These are phyloP conservation scores for Caenorhabditis japonica DNA, from an alignment of 2,888 invertebrate genomes.

Conservation along the genomic window DNA sequence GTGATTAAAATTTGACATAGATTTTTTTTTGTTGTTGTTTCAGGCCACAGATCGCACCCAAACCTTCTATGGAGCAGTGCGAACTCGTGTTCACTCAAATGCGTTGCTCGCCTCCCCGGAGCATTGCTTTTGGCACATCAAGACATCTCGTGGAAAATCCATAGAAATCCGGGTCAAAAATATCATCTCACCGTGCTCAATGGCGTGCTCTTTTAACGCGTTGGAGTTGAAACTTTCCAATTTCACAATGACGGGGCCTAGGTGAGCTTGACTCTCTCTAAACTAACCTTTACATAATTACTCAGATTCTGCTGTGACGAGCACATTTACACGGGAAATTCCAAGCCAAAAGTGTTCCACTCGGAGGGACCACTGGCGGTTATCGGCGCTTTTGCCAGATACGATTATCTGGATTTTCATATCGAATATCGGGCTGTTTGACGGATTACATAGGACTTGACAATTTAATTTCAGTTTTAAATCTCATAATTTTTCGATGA, in stretches of 20 bases:
- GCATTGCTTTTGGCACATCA: conserved; percentile 52
- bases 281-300: not conserved
- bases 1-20: not conserved
- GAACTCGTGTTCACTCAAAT: conserved; percentile 45
- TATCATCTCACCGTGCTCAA: conserved; percentile 53
- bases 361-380: conserved; percentile 38
- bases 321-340: conserved; percentile 34
- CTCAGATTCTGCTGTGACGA: conserved; percentile 56
- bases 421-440: conserved; percentile 44
- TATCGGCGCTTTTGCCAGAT: conserved; percentile 52
- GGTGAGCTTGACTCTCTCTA: conserved; percentile 7
- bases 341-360: conserved; percentile 21
- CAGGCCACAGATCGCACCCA: conserved; percentile 36
- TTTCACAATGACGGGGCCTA: conserved; percentile 53
- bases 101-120: conserved; percentile 27
- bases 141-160: conserved; percentile 12
- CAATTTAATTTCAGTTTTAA: conserved; percentile 2
- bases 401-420: conserved; percentile 49
- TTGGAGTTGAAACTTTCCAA: conserved; percentile 44
- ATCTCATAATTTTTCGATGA: conserved; percentile 35
- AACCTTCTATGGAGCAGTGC: conserved; percentile 42
- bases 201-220: conserved; percentile 53
- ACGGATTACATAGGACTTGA: not conserved
- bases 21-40: conserved; percentile 2
- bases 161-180: conserved; percentile 42